phyloP scores from a whole-genome alignment of 2,888 invertebrate species.

The Melinaea menophilus region DNA sequence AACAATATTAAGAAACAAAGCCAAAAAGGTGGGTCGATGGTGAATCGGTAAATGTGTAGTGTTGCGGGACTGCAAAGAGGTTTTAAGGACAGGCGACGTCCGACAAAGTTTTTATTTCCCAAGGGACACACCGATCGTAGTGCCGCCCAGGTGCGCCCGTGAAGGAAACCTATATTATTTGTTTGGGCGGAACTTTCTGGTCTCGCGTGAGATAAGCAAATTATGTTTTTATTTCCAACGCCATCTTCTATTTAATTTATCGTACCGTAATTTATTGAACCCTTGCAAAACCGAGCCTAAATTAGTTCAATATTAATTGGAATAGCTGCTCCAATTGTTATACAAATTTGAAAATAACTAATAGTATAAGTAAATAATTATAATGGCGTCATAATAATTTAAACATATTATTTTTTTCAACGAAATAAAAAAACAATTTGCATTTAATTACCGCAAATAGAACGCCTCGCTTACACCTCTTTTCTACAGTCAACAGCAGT shows the following conservation, averaged over 20 bases:
- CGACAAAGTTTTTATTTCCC: constrained; percentile 78
- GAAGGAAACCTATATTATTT: constrained; percentile 38
- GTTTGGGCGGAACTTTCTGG: too few relatives aligned
- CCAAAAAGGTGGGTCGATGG: constrained; percentile 68
- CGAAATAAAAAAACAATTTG: too few relatives aligned
- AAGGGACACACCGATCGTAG: constrained; percentile 73
- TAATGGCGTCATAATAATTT: too few relatives aligned
- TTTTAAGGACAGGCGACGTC: constrained; percentile 75
- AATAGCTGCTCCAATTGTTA: constrained; percentile 21
- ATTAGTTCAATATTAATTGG: constrained; percentile 69
- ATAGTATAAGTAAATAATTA: not conserved
- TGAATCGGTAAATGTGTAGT: constrained; percentile 72
- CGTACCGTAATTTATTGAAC: constrained; percentile 4
- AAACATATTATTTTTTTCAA: too few relatives aligned
- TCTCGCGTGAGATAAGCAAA: too few relatives aligned
- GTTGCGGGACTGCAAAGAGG: constrained; percentile 64
- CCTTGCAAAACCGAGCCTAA: constrained; percentile 61
- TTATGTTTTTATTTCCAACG: too few relatives aligned
- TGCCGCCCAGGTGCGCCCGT: constrained; percentile 73
- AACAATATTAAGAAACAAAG: constrained; percentile 74
- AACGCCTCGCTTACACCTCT: too few relatives aligned
- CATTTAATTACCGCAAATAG: too few relatives aligned
- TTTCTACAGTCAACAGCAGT: too few relatives aligned
- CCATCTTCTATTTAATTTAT: constrained; percentile 58
- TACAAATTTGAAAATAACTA: not conserved